Evolutionary conservation across 37 sponge, comb jelly and placozoan genomes (phyloP), one percentile per base, ranked within the genome.

Genomic region (Beroe forskalii): DNA sequence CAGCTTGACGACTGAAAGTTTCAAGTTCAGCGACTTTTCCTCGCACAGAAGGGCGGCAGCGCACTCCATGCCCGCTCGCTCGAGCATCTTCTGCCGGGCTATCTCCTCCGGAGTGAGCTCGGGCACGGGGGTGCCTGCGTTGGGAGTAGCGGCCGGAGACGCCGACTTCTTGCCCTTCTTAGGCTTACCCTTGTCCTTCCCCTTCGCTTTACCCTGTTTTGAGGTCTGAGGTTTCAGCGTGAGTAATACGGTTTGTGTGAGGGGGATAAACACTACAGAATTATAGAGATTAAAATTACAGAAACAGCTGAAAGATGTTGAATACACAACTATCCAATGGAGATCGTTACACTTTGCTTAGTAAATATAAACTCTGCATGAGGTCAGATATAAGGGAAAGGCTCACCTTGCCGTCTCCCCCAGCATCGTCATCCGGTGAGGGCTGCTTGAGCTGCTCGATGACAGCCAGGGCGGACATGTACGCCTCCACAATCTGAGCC

Each of bases 401-500:
- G 1, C 72, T 1, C 28, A 80, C 86, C 86, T 80, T 80, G 44
- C 86, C 86, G 35, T 32, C 86, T 1, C 35, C 86, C 25, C 30
- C 48, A 43, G 55, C 86, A 25, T 23, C 86, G 8, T 80, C 86
- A n/a, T 80, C 86, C 25, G 37, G 24, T 6, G 86, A 41, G 19
- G 86, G 86, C 48, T 80, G 86, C 42, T 80, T 80, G 25, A 80
- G 86, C 30, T 80, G 86, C 44, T 80, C 86, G 28, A 80, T 80
- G 4, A 80, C 86, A 4, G 86, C 86, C 9, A 80, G 30, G 42
- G 86, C 86, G 3, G 86, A 41, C 48, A 80, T 41, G 55, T 80
- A 80, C 8, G 86, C 86, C 86, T 80, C 86, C 86, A 80, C 86
- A 42, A 80, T 80, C 86, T 80, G 86, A 0, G 86, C 86, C 30